phyloP scores from a whole-genome alignment of 2,888 invertebrate species.

The Carcina quercana region DNA sequence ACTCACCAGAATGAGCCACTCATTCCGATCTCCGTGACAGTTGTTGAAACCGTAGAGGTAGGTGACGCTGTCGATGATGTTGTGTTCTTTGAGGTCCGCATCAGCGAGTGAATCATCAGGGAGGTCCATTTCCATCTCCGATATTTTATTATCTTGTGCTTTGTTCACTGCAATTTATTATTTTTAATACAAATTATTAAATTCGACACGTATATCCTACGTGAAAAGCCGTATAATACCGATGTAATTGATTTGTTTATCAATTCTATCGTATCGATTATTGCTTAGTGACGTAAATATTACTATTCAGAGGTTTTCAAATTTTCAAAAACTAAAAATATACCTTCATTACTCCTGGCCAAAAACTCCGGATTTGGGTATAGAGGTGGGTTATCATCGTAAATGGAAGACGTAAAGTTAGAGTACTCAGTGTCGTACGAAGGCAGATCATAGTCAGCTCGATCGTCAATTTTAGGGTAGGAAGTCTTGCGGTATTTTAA shows the following conservation, averaged over 20 bases:
- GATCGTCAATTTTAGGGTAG: conserved; percentile 49
- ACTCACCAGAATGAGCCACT: conserved; percentile 72
- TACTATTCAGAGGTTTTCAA: no score
- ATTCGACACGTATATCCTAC: no score
- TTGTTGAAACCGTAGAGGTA: conserved; percentile 78
- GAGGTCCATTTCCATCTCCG: conserved; percentile 65
- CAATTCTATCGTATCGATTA: no score
- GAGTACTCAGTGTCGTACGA: conserved; percentile 64
- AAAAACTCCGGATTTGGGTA: conserved; percentile 66
- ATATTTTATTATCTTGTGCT: conserved; percentile 39
- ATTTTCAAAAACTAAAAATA: conserved; percentile 1
- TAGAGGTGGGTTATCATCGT: conserved; percentile 63
- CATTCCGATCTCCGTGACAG: conserved; percentile 61
- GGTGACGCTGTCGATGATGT: conserved; percentile 82
- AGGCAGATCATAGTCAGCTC: conserved; percentile 56
- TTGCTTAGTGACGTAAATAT: no score
- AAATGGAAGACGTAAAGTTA: conserved; percentile 66
- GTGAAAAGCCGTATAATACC: no score
- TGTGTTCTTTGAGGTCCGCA: conserved; percentile 79
- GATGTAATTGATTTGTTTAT: no score
- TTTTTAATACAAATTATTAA: no score
- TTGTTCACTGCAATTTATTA: conserved; percentile 25
- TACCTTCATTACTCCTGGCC: conserved; percentile 52
- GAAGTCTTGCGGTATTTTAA: conserved; percentile 47
- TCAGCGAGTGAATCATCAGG: conserved; percentile 79